phyloP scores from a whole-genome alignment of 2,113 vertebrate genomes.

The Ancistrus triradiatus region DNA sequence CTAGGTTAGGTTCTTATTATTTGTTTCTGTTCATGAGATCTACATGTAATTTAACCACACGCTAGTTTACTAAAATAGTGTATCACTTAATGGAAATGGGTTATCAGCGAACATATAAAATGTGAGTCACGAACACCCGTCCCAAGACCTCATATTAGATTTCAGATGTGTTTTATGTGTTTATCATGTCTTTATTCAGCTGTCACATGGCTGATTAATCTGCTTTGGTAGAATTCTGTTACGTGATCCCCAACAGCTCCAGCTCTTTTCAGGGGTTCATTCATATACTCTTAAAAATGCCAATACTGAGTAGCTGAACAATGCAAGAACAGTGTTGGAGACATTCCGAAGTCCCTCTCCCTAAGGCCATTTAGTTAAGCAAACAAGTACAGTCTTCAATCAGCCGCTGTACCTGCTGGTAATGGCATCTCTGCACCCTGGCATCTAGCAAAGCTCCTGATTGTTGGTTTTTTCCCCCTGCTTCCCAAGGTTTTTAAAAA shows the following conservation, averaged over 20 bases:
- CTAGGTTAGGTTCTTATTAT: too few species aligned
- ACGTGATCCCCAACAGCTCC: conserved; percentile 24
- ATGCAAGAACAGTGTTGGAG: conserved; percentile 44
- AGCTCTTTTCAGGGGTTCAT: conserved; percentile 34
- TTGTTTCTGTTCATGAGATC: too few species aligned
- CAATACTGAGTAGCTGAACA: conserved; percentile 40
- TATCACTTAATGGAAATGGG: too few species aligned
- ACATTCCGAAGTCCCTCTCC: conserved; percentile 43
- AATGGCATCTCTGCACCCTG: background rate
- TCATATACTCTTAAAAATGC: conserved; percentile 29
- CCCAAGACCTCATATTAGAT: background rate
- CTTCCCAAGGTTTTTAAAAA: background rate
- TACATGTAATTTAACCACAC: too few species aligned
- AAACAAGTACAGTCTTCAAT: conserved; percentile 44
- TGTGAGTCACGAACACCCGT: background rate
- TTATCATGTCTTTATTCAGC: conserved; percentile 31
- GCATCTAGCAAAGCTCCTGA: background rate
- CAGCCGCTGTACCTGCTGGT: conserved; percentile 23
- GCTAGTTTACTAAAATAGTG: too few species aligned
- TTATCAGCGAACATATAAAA: too few species aligned
- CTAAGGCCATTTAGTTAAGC: conserved; percentile 44
- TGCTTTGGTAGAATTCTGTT: conserved; percentile 4
- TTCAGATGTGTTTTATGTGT: conserved; percentile 10
- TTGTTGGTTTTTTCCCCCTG: background rate
- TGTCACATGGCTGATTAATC: conserved; percentile 37